Evolutionary conservation across 2,888 invertebrate genomes (phyloP).

Genomic region (Graphium colonna): DNA sequence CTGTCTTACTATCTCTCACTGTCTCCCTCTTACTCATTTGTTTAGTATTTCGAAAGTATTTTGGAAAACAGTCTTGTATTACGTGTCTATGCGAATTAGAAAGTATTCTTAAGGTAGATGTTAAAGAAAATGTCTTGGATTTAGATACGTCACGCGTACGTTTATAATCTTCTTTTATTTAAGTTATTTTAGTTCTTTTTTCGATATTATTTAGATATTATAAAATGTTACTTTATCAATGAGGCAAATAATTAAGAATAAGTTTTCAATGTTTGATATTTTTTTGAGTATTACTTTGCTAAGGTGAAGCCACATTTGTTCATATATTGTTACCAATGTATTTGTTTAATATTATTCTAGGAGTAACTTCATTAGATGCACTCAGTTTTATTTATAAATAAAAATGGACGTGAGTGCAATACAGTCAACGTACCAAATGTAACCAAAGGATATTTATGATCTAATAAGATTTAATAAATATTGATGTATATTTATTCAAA

Average conservation of each 20-base stretch:
- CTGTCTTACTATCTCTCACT: neutral
- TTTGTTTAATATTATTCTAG: constrained; percentile 10
- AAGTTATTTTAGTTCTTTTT: constrained; percentile 10
- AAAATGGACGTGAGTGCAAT: constrained; percentile 30
- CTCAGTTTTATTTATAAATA: constrained; percentile 32
- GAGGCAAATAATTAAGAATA: neutral
- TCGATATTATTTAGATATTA: constrained; percentile 7
- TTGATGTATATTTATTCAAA: constrained; percentile 54
- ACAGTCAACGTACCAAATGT: constrained; percentile 37
- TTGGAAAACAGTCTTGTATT: neutral
- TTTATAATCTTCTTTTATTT: constrained; percentile 1
- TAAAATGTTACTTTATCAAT: constrained; percentile 14
- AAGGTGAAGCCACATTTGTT: constrained; percentile 9
- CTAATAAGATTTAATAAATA: constrained; percentile 39
- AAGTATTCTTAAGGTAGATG: no score
- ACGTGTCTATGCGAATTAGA: neutral
- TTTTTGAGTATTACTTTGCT: neutral
- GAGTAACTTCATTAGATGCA: constrained; percentile 23
- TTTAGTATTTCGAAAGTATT: neutral
- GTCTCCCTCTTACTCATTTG: neutral
- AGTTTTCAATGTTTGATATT: neutral
- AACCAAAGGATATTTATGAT: constrained; percentile 38
- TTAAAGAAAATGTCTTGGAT: no score
- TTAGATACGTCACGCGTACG: constrained; percentile 18
- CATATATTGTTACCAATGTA: constrained; percentile 16